These are phyloP conservation scores for Drosophila vallismaia DNA, from an alignment of 2,888 invertebrate genomes.

Conservation along the genomic window DNA sequence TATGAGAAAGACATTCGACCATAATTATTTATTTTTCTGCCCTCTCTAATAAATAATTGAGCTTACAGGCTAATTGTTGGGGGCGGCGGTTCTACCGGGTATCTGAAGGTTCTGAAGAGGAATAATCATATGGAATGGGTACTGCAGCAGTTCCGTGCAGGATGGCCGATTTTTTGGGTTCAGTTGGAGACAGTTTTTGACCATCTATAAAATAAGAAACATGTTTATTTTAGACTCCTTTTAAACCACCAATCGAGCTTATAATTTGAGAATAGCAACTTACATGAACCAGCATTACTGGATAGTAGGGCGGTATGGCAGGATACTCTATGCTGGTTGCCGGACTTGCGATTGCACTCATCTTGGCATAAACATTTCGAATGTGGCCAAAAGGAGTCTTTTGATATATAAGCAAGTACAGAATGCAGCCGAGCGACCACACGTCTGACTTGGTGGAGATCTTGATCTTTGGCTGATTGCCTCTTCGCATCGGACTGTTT, in stretches of 20 bases:
- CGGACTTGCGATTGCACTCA: constrained; percentile 91
- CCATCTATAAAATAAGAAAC: constrained; percentile 72
- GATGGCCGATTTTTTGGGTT: constrained; percentile 83
- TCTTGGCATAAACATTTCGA: constrained; percentile 88
- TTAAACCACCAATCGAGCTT: background rate
- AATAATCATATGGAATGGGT: constrained; percentile 83
- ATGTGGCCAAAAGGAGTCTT: constrained; percentile 96
- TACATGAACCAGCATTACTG: constrained; percentile 82
- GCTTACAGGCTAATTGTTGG: constrained; percentile 25
- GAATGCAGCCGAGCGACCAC: constrained; percentile 98
- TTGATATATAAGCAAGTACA: constrained; percentile 96
- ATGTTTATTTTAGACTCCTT: background rate
- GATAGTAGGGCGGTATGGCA: constrained; percentile 85
- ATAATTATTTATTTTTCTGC: constrained; percentile 1
- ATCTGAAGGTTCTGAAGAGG: constrained; percentile 79
- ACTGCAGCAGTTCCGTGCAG: constrained; percentile 82
- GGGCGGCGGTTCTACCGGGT: constrained; percentile 14
- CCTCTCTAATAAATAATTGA: constrained; percentile 5
- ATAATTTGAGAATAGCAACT: constrained; percentile 26
- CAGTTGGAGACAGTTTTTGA: constrained; percentile 81
- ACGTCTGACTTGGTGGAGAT: constrained; percentile 96
- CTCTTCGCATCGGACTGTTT: constrained; percentile 83
- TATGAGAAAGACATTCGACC: constrained; percentile 50
- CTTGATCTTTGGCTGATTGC: constrained; percentile 85
- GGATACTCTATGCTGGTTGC: constrained; percentile 90